Percentiles rank a stretch among this genome's conserved stretches.
Evolutionary conservation across 2,113 vertebrate genomes (phyloP).

Genomic region (Labrus mixtus): DNA sequence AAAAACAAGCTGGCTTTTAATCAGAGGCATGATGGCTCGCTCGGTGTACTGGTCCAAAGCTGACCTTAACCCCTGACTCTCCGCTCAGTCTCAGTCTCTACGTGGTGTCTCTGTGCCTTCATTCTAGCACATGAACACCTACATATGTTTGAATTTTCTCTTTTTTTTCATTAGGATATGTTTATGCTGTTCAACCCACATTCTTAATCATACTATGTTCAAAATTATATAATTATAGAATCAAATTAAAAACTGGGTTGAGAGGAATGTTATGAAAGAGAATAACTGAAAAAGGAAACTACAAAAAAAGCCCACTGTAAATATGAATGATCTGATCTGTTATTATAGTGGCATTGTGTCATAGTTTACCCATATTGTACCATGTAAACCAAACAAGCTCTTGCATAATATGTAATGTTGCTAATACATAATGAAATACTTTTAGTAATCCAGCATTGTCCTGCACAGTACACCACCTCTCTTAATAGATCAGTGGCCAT

Average conservation of each 20-base stretch:
- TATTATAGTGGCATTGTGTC: background rate
- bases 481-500: slow-evolving; percentile 57
- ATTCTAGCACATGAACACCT: background rate
- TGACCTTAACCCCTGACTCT: slow-evolving; percentile 52
- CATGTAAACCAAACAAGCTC: slow-evolving; percentile 43
- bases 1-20: slow-evolving; percentile 81
- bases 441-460: slow-evolving; percentile 40
- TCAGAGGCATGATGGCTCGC: slow-evolving; percentile 54
- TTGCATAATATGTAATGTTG: slow-evolving; percentile 33
- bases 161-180: background rate
- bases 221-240: background rate
- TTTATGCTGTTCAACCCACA: background rate
- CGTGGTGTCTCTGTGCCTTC: slow-evolving; percentile 2
- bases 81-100: slow-evolving; percentile 1
- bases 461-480: slow-evolving; percentile 20
- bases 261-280: background rate
- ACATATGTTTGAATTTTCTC: background rate
- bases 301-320: background rate
- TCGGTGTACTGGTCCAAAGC: slow-evolving; percentile 41
- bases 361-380: background rate
- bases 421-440: slow-evolving; percentile 73
- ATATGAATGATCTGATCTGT: background rate
- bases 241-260: background rate
- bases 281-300: too few species aligned
- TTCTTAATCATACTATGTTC: background rate